Evolutionary conservation across 2,888 invertebrate genomes (phyloP), one percentile per base, ranked within the genome.

Genomic region (Nasonovia ribisnigri): DNA sequence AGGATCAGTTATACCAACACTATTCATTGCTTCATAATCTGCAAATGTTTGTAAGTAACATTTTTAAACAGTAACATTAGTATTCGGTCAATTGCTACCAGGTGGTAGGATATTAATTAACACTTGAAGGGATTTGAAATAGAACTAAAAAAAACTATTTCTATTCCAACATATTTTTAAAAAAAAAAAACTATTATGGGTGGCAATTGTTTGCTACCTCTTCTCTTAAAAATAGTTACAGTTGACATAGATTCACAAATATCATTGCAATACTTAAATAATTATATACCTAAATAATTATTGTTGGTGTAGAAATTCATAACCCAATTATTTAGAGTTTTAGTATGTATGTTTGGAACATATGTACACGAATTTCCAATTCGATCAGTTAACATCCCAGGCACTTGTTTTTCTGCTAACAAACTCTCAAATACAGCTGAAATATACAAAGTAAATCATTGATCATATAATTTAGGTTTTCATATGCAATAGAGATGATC

Each of bases 291-390:
- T 94, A 99, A 96, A 95, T 99, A 99, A 94, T 98, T 98, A 96
- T 99, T 99, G 96, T 99, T 99, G 95, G 97, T 98, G 96, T 97
- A 99, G 96, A 98, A 99, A 95, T 97, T 97, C 95, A 97, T 97
- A 0, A 99, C 98, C 98, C 98, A 99, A 95, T 98, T 98, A 95
- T 96, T 97, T 95, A 97, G 97, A 94, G 97, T 96, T 95, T 96
- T 96, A 2, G 97, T 96, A 95, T 97, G 97, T 94, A 97, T 96
- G 77, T 96, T 96, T 77, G 97, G 97, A 84, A 97, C 96, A 95
- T 96, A 97, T 88, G 96, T 96, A 87, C 97, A 96, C 94, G 96
- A 96, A 91, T 96, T 96, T 54, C 96, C 96, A 92, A 96, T 96
- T 89, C 96, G 96, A 46, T 97, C 97, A 84, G 96, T 96, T 42